Base-by-base conservation (phyloP, 2,797 vertebrate genomes). In the Melanotaenia trifasciata region DNA sequence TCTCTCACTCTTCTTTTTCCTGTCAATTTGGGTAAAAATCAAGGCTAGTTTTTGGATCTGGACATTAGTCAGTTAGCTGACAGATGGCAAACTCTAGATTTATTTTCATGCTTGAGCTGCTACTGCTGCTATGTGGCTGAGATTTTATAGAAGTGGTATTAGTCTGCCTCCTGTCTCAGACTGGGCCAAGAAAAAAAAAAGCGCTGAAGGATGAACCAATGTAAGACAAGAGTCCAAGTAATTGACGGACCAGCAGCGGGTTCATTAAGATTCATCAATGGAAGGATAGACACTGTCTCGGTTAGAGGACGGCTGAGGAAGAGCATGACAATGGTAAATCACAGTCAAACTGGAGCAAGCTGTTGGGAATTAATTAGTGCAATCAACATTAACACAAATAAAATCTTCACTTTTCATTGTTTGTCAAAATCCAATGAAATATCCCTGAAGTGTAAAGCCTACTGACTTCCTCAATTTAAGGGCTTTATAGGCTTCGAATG, bases 121-220 rank as follows among this genome's bases (percentile, higher is more conserved):
- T 75, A 84, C 80, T 58, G 57, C 67, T 45, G 77, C 60, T 74
- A 84, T 93, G 91, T 85, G 90, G 92, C 92, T 84, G 78, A 89
- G 85, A 84, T 89, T 92, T 91, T 83, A 90, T 90, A 93, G 84
- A 79, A 77, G 72, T 58, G 66, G 79, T 90, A 93, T 94, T 92
- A 93, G 93, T 93, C 92, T 83, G 84, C 84, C 76, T 81, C 64
- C 78, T 61, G 86, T 86, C 83, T 80, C 79, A 24, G 59, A 66
- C 64, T 83, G 83, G 87, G 88, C 87, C 83, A 71, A 87, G 84
- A 14, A 8, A 33, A 33, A 33, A 33, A 33, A 33, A 33, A 80
- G 78, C 72, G 90, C 91, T 94, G 90, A 95, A 94, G 91, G 92
- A 90, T 90, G 90, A 93, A 87, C 75, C 72, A 59, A 80, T 76